Percentiles rank a stretch among this genome's conserved stretches.
These are phyloP conservation scores for Herpetotheres cachinnans DNA, from an alignment of 2,113 vertebrate species.

Conservation along the genomic window DNA sequence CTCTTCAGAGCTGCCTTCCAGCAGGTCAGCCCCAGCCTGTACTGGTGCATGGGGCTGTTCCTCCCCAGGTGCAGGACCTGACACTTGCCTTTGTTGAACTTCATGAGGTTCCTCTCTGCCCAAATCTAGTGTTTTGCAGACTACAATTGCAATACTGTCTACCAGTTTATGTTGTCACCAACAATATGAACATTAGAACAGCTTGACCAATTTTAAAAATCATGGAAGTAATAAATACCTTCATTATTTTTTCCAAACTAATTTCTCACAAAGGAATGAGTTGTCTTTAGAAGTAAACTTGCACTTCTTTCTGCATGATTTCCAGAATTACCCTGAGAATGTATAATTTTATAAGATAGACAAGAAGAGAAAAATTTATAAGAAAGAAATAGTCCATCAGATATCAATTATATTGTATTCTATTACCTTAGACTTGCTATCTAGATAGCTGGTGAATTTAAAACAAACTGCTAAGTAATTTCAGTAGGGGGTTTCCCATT, in stretches of 20 bases:
- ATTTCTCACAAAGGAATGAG: background rate
- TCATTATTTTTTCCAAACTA: background rate
- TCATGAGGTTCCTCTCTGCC: too few relatives aligned
- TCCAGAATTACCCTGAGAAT: background rate
- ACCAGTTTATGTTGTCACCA: background rate
- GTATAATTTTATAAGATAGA: background rate
- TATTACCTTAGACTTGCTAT: background rate
- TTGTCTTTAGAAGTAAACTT: conserved; percentile 8
- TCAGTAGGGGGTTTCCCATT: background rate
- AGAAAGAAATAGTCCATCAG: background rate
- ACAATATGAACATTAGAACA: background rate
- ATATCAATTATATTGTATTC: background rate
- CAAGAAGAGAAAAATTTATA: background rate
- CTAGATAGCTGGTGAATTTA: background rate
- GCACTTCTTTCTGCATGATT: conserved; percentile 32
- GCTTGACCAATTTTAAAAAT: background rate
- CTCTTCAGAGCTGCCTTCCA: too few relatives aligned
- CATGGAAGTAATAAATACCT: background rate
- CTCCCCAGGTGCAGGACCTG: too few relatives aligned
- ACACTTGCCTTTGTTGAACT: too few relatives aligned
- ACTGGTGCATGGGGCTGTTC: too few relatives aligned
- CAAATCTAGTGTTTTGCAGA: background rate
- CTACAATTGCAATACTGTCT: background rate
- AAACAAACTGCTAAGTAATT: background rate
- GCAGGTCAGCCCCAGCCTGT: too few relatives aligned